Conservation (phyloP, 2,797 vertebrate species). For the Apogon hyalosoma region DNA sequence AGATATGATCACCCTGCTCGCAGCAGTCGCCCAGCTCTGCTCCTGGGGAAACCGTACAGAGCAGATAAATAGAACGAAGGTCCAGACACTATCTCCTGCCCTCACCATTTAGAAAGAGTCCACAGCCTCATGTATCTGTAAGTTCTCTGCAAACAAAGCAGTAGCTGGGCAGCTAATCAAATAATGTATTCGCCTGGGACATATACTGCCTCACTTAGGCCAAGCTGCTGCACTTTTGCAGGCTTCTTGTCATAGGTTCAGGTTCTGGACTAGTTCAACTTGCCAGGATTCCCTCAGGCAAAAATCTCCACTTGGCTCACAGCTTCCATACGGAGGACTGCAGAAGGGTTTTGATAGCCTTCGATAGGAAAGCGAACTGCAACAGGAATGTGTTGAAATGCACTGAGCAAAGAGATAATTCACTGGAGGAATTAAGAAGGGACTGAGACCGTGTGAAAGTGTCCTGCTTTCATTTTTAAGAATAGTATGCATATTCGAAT, state of each 20-base stretch:
- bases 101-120: slow-evolving; percentile 49
- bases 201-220: slow-evolving; percentile 25
- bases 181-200: slow-evolving; percentile 35
- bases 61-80: slow-evolving; percentile 70
- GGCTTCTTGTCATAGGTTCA: slow-evolving; percentile 39
- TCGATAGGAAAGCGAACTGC: slow-evolving; percentile 38
- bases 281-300: slow-evolving; percentile 34
- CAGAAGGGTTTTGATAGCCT: slow-evolving; percentile 38
- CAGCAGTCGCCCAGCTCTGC: slow-evolving; percentile 55
- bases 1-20: slow-evolving; percentile 70
- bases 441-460: not conserved
- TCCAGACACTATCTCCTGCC: slow-evolving; percentile 67
- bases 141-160: slow-evolving; percentile 45
- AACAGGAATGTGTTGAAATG: slow-evolving; percentile 3
- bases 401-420: slow-evolving; percentile 21
- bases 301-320: slow-evolving; percentile 44
- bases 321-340: slow-evolving; percentile 30
- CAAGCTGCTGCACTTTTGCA: not conserved
- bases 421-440: slow-evolving; percentile 13
- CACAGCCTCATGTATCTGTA: slow-evolving; percentile 27
- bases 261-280: slow-evolving; percentile 32
- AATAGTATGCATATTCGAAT: slow-evolving; percentile 36
- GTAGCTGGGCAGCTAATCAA: slow-evolving; percentile 54
- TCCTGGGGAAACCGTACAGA: slow-evolving; percentile 42
- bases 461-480: slow-evolving; percentile 14